Percentiles rank a stretch among this genome's conserved stretches.
Evolutionary conservation across 37 sponge, comb jelly and placozoan species (phyloP).

Genomic region (Spongia lamella): DNA sequence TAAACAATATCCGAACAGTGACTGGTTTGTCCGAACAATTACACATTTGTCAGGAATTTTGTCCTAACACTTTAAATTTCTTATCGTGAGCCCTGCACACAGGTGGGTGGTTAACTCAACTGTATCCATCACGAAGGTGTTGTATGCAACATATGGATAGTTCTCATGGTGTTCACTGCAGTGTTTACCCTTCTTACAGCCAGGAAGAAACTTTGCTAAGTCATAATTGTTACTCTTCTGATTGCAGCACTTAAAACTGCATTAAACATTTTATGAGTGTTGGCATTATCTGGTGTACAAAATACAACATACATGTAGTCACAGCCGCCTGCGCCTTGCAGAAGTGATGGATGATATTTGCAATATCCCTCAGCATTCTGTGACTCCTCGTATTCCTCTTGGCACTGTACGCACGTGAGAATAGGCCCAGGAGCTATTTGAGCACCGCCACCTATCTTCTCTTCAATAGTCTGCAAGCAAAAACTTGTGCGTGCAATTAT

Average conservation of each 20-base stretch:
- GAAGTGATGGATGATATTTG: constrained; percentile 43
- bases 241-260: constrained; percentile 55
- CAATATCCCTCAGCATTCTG: constrained; percentile 61
- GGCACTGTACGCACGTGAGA: constrained; percentile 73
- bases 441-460: constrained; percentile 9
- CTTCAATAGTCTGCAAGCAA: constrained; percentile 38
- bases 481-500: not conserved
- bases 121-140: constrained; percentile 48
- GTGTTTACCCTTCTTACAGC: constrained; percentile 74
- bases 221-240: constrained; percentile 16
- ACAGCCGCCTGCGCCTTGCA: constrained; percentile 26
- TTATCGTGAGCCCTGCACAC: too few species aligned
- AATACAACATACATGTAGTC: constrained; percentile 2
- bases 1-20: too few species aligned
- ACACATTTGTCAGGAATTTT: too few species aligned
- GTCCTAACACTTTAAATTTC: too few species aligned
- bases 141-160: constrained; percentile 52
- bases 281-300: too few species aligned
- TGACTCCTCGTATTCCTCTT: constrained; percentile 65
- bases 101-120: too few species aligned
- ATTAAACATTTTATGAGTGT: not conserved
- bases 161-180: constrained; percentile 60
- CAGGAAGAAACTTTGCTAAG: constrained; percentile 6
- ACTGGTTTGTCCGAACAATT: too few species aligned
- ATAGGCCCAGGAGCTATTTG: constrained; percentile 62